These are phyloP conservation scores for Heliconius hewitsoni DNA, from an alignment of 1,140 invertebrate genomes.

Conservation along the genomic window DNA sequence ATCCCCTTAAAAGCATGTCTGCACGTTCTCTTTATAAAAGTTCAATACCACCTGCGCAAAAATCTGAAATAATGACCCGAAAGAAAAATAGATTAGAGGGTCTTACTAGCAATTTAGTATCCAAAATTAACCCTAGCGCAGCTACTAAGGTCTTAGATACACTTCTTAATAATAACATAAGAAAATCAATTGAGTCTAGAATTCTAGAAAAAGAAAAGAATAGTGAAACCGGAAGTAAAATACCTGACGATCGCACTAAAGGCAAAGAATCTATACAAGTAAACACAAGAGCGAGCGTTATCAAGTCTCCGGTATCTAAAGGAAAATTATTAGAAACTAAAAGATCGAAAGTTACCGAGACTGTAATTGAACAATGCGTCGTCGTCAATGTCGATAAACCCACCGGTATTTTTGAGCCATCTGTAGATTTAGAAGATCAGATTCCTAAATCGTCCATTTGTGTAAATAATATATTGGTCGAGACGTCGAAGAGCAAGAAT, in stretches of 20 bases:
- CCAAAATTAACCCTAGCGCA: slow-evolving; percentile 80
- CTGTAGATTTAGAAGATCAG: slow-evolving; percentile 84
- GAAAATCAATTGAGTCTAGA: slow-evolving; percentile 80
- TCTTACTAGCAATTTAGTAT: slow-evolving; percentile 80
- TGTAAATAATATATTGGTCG: slow-evolving; percentile 57
- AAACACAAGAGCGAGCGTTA: slow-evolving; percentile 77
- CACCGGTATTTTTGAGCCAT: slow-evolving; percentile 85
- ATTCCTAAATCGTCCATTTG: slow-evolving; percentile 82
- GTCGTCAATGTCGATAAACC: slow-evolving; percentile 80
- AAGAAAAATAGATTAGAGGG: slow-evolving; percentile 83
- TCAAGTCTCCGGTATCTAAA: slow-evolving; percentile 81
- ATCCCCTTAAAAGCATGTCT: slow-evolving; percentile 74
- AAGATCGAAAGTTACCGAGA: slow-evolving; percentile 66
- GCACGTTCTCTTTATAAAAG: slow-evolving; percentile 74
- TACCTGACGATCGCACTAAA: slow-evolving; percentile 62
- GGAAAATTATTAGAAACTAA: slow-evolving; percentile 75
- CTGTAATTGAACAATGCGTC: slow-evolving; percentile 56
- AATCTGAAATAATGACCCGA: slow-evolving; percentile 81
- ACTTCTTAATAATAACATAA: slow-evolving; percentile 78
- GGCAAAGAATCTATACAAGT: slow-evolving; percentile 67
- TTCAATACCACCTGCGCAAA: slow-evolving; percentile 72
- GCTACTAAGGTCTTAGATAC: slow-evolving; percentile 80
- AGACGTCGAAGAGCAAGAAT: slow-evolving; percentile 56
- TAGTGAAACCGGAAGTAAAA: slow-evolving; percentile 53
- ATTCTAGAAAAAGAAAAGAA: slow-evolving; percentile 78